Evolutionary conservation across 2,888 invertebrate species (phyloP), one percentile per base, ranked within the genome.

Genomic region (Rhagophthalmus giganteus): DNA sequence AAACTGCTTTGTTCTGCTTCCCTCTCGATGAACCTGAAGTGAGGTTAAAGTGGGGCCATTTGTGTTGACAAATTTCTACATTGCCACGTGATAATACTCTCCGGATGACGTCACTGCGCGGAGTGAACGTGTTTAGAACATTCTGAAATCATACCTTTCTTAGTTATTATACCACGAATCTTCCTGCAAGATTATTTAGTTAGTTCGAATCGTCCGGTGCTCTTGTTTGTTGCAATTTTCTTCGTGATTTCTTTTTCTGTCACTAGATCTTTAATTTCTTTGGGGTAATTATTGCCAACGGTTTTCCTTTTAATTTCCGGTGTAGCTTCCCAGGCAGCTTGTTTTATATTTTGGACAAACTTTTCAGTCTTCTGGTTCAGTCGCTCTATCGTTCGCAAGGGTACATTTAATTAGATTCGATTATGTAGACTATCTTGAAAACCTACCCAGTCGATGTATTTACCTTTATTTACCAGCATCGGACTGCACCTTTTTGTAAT

Each of bases 361-460:
- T 13, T 40, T 40, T 15, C 30, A 40, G 30, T 14, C 8, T 30
- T 12, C 11, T 40, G 40, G 11, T 40, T 40, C 8, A 40, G 10
- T 11, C 30, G 30, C 10, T 40, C 30, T 40, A 40, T 30, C 4
- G 30, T 30, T n/a, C n/a, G n/a, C 13, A 40, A 40, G 20, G 40
- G 15, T 2, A 34, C 39, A 35, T 47, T 44, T 49, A 56, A 10
- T 28, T 13, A 20, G 4, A 40, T 40, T 40, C 10, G 5, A 12
- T 28, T 40, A 40, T 30, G 15, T 16, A 40, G n/a, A 13, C 2
- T 40, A 30, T 40, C 20, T 16, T 28, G 15, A 8, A 28, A 28
- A 30, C 16, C n/a, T 15, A 9, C 31, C 31, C 40, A 40, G 20
- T 40, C 40, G 12, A 20, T 40, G 10, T 50, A 34, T n/a, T n/a